Percentiles rank a stretch among this genome's conserved stretches.
Conservation (phyloP, 2,113 vertebrate genomes). For the Aspiorhynchus laticeps region DNA sequence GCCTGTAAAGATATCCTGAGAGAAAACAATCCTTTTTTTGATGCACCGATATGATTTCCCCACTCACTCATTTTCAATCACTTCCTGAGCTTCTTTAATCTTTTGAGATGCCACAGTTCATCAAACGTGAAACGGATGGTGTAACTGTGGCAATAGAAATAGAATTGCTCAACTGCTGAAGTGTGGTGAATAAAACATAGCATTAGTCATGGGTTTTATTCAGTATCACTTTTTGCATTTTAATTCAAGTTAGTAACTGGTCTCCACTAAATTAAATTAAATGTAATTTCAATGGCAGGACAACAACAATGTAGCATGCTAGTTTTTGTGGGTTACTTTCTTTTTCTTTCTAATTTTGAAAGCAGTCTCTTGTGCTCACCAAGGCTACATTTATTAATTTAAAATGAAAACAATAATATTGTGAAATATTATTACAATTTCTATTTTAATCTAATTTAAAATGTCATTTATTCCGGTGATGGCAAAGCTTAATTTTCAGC, state of each 20-base stretch:
- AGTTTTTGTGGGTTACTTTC: too few relatives aligned
- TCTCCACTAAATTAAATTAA: background rate
- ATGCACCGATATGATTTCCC: background rate
- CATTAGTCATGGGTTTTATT: background rate
- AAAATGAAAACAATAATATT: background rate
- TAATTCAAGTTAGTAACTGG: background rate
- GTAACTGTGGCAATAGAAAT: background rate
- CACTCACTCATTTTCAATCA: background rate
- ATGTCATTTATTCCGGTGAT: background rate
- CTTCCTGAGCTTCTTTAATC: background rate
- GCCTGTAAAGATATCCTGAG: background rate
- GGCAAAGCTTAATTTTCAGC: background rate
- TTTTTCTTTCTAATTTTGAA: background rate
- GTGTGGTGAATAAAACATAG: background rate
- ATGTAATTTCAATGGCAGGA: background rate
- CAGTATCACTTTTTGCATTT: background rate
- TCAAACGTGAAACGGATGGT: background rate
- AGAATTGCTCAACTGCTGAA: background rate
- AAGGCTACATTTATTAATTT: background rate
- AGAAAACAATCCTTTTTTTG: background rate
- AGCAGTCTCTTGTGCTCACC: background rate
- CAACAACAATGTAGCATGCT: background rate
- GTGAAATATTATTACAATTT: background rate
- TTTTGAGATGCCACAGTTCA: background rate
- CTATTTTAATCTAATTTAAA: background rate